phyloP scores from a whole-genome alignment of 2,113 vertebrate genomes.

The Epinephelus cyanopodus region DNA sequence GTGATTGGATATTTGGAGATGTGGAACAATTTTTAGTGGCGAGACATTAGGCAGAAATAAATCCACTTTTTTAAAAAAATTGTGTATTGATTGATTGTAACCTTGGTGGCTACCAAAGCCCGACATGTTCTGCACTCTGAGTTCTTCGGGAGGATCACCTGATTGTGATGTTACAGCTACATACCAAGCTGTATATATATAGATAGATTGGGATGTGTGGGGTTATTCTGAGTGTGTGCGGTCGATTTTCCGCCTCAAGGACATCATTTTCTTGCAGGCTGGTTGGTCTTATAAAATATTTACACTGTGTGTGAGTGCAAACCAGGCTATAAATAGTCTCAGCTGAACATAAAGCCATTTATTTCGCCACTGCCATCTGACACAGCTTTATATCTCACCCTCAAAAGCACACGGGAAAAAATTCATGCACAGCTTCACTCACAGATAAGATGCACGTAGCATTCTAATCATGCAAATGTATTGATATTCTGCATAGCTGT shows the following conservation, averaged over 20 bases:
- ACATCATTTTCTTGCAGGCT: constrained; percentile 42
- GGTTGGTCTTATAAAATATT: constrained; percentile 64
- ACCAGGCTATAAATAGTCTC: constrained; percentile 63
- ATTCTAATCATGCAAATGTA: constrained; percentile 18
- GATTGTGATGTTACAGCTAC: not conserved
- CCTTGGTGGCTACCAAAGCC: not conserved
- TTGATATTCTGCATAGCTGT: constrained; percentile 25
- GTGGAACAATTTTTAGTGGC: not conserved
- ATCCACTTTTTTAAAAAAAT: not conserved
- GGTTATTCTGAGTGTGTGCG: not conserved
- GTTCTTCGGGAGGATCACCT: constrained; percentile 5
- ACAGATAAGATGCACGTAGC: not conserved
- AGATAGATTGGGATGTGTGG: constrained; percentile 6
- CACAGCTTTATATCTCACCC: not conserved
- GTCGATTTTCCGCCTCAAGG: constrained; percentile 35
- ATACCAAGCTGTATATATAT: no score
- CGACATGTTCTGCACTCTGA: not conserved
- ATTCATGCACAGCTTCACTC: constrained; percentile 13
- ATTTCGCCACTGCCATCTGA: not conserved
- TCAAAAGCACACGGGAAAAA: not conserved
- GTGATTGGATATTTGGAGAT: not conserved
- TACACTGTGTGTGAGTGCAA: constrained; percentile 44
- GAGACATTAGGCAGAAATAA: not conserved
- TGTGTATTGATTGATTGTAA: not conserved
- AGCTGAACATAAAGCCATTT: constrained; percentile 47